Evolutionary conservation across 2,888 invertebrate genomes (phyloP).

Genomic region (Resseliella maxima): DNA sequence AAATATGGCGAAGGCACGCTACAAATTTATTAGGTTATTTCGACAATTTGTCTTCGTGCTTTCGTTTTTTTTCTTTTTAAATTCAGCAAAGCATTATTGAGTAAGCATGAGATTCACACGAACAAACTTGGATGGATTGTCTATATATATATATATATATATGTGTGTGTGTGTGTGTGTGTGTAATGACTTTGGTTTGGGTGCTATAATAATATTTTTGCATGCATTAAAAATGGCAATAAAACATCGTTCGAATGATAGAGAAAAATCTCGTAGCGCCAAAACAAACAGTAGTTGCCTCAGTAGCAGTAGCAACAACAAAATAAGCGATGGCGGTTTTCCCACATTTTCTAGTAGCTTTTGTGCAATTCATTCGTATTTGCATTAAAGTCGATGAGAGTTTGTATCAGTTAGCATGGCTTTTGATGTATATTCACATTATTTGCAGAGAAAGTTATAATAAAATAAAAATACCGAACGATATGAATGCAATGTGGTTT

Average conservation of each 20-base stretch:
- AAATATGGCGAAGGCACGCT: conserved; percentile 10
- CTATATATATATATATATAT: not conserved
- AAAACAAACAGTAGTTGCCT: not conserved
- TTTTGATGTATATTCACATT: conserved; percentile 12
- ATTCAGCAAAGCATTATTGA: not conserved
- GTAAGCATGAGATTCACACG: not conserved
- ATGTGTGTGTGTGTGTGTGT: not conserved
- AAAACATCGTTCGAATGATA: not conserved
- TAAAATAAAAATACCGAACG: not conserved
- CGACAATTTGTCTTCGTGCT: not conserved
- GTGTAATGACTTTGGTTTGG: not conserved
- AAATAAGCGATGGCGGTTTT: not conserved
- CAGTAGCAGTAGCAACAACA: not conserved
- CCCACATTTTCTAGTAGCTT: not conserved
- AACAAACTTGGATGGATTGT: not conserved
- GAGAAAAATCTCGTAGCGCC: not conserved
- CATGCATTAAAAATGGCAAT: conserved; percentile 8
- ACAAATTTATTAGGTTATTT: conserved; percentile 1
- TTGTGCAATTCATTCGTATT: conserved; percentile 2
- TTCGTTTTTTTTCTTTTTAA: not conserved
- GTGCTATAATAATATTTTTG: not conserved
- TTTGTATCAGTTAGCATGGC: not conserved
- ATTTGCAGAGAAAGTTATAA: conserved; percentile 27
- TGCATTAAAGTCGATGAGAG: not conserved
- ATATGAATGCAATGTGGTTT: not conserved